phyloP scores from a whole-genome alignment of 2,797 vertebrate species.

The Semotilus atromaculatus region DNA sequence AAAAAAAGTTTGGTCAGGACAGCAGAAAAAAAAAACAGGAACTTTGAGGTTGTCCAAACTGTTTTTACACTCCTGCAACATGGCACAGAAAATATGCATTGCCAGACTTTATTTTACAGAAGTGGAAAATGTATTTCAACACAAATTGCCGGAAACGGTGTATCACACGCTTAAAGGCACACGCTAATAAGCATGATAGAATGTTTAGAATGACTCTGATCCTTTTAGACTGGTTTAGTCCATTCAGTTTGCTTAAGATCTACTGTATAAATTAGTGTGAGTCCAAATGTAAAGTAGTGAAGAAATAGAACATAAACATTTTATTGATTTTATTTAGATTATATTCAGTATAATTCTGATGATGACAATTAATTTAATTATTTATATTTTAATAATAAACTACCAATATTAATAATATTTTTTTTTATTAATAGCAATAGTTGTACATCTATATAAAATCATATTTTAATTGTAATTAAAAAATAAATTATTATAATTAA shows the following conservation, averaged over 20 bases:
- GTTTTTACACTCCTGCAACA: neutral
- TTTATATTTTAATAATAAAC: neutral
- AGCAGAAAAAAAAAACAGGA: neutral
- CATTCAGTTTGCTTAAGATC: neutral
- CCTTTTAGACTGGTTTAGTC: neutral
- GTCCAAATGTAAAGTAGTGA: neutral
- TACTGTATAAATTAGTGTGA: neutral
- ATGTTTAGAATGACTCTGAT: neutral
- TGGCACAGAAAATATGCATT: neutral
- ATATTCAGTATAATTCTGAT: neutral
- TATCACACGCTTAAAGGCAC: neutral
- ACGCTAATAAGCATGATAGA: neutral
- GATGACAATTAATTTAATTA: neutral
- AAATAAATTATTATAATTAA: neutral
- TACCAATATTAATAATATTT: neutral
- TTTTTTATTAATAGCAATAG: neutral
- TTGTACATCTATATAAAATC: neutral
- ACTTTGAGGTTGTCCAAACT: neutral
- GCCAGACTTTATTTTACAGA: neutral
- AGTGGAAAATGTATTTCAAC: neutral
- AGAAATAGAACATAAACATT: neutral
- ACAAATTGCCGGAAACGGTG: neutral
- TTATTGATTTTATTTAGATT: neutral
- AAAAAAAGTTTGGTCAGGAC: neutral
- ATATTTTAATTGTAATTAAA: neutral